phyloP scores from a whole-genome alignment of 2,113 vertebrate species.

The Siphamia tubifer region DNA sequence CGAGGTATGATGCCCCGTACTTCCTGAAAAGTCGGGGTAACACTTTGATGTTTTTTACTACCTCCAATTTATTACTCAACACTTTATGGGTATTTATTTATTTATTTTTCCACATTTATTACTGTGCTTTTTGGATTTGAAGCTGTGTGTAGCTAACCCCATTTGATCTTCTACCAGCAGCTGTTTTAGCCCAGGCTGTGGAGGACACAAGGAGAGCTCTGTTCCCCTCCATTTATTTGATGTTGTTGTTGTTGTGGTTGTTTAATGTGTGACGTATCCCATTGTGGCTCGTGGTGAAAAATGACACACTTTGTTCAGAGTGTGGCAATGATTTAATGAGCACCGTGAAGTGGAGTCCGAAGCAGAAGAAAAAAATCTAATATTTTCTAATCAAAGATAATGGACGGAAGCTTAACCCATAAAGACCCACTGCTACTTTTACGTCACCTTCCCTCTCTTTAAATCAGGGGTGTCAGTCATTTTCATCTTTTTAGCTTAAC shows the following conservation, averaged over 20 bases:
- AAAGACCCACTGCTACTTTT: no score
- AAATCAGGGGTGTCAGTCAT: no score
- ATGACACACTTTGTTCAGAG: constrained; percentile 60
- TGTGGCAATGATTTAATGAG: constrained; percentile 31
- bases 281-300: constrained; percentile 72
- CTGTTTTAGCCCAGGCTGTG: constrained; percentile 57
- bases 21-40: background rate
- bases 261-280: constrained; percentile 63
- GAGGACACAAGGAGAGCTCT: constrained; percentile 72
- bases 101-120: background rate
- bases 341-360: background rate
- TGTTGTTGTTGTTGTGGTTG: constrained; percentile 69
- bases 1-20: constrained; percentile 70
- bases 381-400: background rate
- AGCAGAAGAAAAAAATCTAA: background rate
- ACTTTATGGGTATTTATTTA: background rate
- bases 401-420: background rate
- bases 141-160: constrained; percentile 40
- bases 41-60: background rate
- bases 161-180: constrained; percentile 66
- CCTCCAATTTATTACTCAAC: background rate
- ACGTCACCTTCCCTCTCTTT: no score
- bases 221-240: constrained; percentile 58
- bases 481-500: no score
- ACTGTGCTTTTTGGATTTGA: background rate